Base-by-base conservation (phyloP, 2,797 vertebrate species). In the Danio albolineatus region DNA sequence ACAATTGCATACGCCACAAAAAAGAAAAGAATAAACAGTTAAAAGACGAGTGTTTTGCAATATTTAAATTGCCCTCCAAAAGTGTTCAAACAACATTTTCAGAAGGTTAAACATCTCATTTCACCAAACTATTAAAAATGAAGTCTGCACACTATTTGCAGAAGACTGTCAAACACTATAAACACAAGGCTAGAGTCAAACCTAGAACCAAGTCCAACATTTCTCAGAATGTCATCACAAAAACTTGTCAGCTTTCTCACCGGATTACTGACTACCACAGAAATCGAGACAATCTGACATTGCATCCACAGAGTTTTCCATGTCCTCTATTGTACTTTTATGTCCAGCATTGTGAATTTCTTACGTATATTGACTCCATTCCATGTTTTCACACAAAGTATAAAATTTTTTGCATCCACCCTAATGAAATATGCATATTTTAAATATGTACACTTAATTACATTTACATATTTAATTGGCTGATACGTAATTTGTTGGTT, bases 301-400 rank as follows among this genome's bases (percentile, higher is more conserved):
- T 28, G 44, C 48, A 64, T 66, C 13, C 43, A 9, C 7, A 21
- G 62, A 46, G 43, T 66, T 46, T 46, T 66, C 7, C 7, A 51
- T 62, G 56, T 16, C 39, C 36, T 64, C 62, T 54, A 72, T 56
- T 8, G 36, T 10, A 17, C 51, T 9, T 39, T 39, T 73, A 21
- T 28, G n/a, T 14, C 48, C 64, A 51, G 14, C 39, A 70, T 62
- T n/a, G 41, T 61, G 67, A 62, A 54, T 56, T 72, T 43, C 60
- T 62, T n/a, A n/a, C n/a, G n/a, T n/a, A n/a, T n/a, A n/a, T n/a
- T n/a, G n/a, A n/a, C n/a, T n/a, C n/a, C n/a, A n/a, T n/a, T n/a
- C n/a, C n/a, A n/a, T n/a, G n/a, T n/a, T n/a, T n/a, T n/a, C n/a
- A n/a, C n/a, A n/a, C n/a, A n/a, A n/a, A n/a, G n/a, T n/a, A n/a